phyloP scores from a whole-genome alignment of 2,113 vertebrate genomes.

The Aphyosemion australe region DNA sequence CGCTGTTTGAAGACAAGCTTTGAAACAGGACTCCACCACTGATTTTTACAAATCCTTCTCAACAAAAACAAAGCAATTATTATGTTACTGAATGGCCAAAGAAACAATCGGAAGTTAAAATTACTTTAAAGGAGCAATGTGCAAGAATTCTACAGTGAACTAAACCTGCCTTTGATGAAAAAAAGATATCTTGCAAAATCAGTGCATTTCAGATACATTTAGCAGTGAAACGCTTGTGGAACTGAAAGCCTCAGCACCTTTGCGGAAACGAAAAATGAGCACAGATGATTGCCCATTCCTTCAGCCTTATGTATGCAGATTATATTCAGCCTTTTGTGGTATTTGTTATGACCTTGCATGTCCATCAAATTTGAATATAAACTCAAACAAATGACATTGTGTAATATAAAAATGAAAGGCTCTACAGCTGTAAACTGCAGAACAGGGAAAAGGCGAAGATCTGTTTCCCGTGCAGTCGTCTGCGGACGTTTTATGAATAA shows the following conservation, averaged over 20 bases:
- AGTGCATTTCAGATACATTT: not conserved
- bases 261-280: conserved; percentile 26
- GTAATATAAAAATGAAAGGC: conserved; percentile 24
- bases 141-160: too few relatives aligned
- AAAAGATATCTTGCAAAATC: too few relatives aligned
- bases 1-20: too few relatives aligned
- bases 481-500: conserved; percentile 56
- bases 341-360: conserved; percentile 30
- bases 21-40: too few relatives aligned
- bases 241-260: conserved; percentile 10
- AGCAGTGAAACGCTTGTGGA: not conserved
- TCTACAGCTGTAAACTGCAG: conserved; percentile 17
- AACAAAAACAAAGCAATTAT: too few relatives aligned
- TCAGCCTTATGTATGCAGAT: conserved; percentile 31
- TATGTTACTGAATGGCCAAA: too few relatives aligned
- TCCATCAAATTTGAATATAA: conserved; percentile 31
- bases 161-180: too few relatives aligned
- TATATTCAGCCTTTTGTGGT: conserved; percentile 4
- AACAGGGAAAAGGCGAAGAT: conserved; percentile 36
- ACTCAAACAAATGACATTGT: conserved; percentile 25
- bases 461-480: conserved; percentile 20
- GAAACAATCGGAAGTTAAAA: too few relatives aligned
- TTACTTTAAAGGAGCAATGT: too few relatives aligned
- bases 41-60: too few relatives aligned
- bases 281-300: conserved; percentile 13